Base-by-base conservation (phyloP, 2,888 invertebrate species). In the Aphodius granarius region DNA sequence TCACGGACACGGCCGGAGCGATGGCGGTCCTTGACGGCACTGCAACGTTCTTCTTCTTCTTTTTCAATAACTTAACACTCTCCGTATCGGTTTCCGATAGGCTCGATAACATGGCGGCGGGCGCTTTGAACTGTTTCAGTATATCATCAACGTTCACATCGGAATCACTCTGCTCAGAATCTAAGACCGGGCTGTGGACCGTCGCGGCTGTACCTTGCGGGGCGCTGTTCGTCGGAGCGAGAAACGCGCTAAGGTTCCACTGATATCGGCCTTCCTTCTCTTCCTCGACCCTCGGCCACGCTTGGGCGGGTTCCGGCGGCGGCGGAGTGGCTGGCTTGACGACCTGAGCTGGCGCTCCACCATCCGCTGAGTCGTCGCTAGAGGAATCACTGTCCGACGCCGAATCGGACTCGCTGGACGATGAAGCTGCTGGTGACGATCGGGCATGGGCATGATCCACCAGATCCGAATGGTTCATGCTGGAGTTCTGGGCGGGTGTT, bases 391-490 rank as follows among this genome's bases (percentile, higher is more conserved):
- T 89, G 73, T 91, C 91, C 0, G 91, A 89, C 15, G 90, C 91
- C 0, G 92, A 91, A 78, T 91, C 90, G 0, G 92, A 91, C 82
- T 91, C 92, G 63, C 91, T 91, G 0, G 91, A 91, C 1, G 92
- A 92, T 88, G 82, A 91, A 89, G 82, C 89, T 15, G 73, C 70
- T 88, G 80, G 91, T 83, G 84, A 89, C 86, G 62, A 88, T 87
- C 79, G 88, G 86, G 79, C 87, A 80, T 82, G 88, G 84, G 87
- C 90, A 71, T 83, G 83, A n/a, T 82, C 80, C n/a, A 80, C 79
- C 62, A 81, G 79, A 63, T 83, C 83, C 79, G 81, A 81, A 72
- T 80, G 80, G 43, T 43, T 43, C 74, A 79, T 79, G 71, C 80
- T 74, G 22, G 77, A 79, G 73, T 79, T 81, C 19, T 72, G 76